Conservation (phyloP, 1,140 invertebrate genomes). For the Lanistes nyassanus region DNA sequence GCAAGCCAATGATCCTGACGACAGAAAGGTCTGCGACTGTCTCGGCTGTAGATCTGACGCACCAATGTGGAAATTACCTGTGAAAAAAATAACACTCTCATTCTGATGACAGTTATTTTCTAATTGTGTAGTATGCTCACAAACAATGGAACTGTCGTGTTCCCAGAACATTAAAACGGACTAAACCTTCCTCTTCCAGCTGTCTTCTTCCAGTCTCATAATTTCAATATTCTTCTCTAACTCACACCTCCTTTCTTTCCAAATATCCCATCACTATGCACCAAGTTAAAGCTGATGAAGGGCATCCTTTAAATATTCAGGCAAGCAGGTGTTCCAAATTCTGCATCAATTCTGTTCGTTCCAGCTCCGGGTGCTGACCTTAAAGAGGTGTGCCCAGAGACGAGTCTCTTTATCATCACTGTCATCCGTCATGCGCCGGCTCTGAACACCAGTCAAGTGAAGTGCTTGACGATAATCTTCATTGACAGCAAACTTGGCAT, state of each 20-base stretch:
- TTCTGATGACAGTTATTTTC: too few relatives aligned
- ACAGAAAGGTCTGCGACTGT: constrained; percentile 81
- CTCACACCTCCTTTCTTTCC: too few relatives aligned
- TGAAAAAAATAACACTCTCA: constrained; percentile 14
- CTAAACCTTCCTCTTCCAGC: too few relatives aligned
- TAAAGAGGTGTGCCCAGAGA: constrained; percentile 74
- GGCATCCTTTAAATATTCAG: too few relatives aligned
- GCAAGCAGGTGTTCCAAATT: too few relatives aligned
- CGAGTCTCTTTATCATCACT: constrained; percentile 44
- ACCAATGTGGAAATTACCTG: constrained; percentile 78
- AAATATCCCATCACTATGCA: too few relatives aligned
- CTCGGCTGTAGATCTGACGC: constrained; percentile 84
- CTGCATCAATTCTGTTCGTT: too few relatives aligned
- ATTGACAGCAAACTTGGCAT: constrained; percentile 73
- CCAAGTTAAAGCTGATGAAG: too few relatives aligned
- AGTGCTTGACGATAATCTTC: constrained; percentile 63
- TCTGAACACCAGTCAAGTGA: constrained; percentile 42
- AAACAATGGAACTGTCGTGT: too few relatives aligned
- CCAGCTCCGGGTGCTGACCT: constrained; percentile 62
- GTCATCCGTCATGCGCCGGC: constrained; percentile 29
- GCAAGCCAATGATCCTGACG: constrained; percentile 82
- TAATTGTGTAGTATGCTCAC: too few relatives aligned
- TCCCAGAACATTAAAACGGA: not conserved
- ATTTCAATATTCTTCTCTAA: too few relatives aligned
- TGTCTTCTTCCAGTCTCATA: too few relatives aligned